These are phyloP conservation scores for Panzeria rudis DNA, from an alignment of 2,888 invertebrate genomes.

Conservation along the genomic window DNA sequence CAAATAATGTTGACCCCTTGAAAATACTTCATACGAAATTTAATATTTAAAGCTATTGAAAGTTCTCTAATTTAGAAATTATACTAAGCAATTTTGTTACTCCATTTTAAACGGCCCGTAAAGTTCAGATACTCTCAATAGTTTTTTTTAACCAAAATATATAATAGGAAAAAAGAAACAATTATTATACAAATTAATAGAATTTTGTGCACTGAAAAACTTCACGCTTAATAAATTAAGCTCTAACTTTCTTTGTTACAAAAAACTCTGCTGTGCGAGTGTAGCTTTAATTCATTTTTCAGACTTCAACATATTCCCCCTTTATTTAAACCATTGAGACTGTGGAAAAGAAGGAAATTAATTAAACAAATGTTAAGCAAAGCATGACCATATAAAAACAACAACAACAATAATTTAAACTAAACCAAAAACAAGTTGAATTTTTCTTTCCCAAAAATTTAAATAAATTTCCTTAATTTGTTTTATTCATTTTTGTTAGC, in stretches of 20 bases:
- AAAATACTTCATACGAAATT: too few species aligned
- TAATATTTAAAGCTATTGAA: slow-evolving; percentile 7
- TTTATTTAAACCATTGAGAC: slow-evolving; percentile 39
- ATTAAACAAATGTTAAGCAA: slow-evolving; percentile 82
- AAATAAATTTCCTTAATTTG: slow-evolving; percentile 64
- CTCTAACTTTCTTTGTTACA: slow-evolving; percentile 64
- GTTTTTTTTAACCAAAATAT: slow-evolving; percentile 13
- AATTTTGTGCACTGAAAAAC: slow-evolving; percentile 70
- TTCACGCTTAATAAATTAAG: slow-evolving; percentile 71
- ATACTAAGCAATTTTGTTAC: slow-evolving; percentile 11
- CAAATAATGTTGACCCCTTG: background rate
- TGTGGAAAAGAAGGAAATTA: slow-evolving; percentile 77
- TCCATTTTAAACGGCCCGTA: background rate
- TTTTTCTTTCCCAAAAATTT: slow-evolving; percentile 27
- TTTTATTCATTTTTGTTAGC: slow-evolving; percentile 30
- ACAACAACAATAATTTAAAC: slow-evolving; percentile 16
- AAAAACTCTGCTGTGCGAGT: slow-evolving; percentile 2
- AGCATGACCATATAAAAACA: slow-evolving; percentile 75
- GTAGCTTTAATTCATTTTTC: slow-evolving; percentile 32
- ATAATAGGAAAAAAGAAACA: slow-evolving; percentile 52
- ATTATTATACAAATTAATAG: slow-evolving; percentile 71
- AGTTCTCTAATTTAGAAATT: slow-evolving; percentile 36
- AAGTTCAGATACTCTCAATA: background rate
- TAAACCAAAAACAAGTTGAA: slow-evolving; percentile 19
- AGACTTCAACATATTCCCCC: slow-evolving; percentile 39